phyloP scores from a whole-genome alignment of 2,888 invertebrate genomes.

The Ypsolopha sequella region DNA sequence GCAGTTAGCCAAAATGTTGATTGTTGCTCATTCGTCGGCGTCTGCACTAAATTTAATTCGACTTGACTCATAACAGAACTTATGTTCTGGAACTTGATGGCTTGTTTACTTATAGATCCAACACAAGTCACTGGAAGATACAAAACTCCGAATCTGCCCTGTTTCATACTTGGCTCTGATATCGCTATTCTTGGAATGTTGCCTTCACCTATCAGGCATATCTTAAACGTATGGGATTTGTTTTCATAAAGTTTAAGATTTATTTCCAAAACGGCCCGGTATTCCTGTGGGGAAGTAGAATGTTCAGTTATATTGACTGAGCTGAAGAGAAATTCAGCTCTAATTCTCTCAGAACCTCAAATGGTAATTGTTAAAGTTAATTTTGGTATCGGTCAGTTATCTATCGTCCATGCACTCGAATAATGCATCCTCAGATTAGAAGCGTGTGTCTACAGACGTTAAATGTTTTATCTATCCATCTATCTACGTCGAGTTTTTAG shows the following conservation, averaged over 20 bases:
- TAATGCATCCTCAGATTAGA: too few relatives aligned
- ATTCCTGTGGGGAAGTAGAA: conserved; percentile 30
- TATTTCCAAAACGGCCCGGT: conserved; percentile 53
- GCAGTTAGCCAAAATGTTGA: neutral
- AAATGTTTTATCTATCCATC: too few relatives aligned
- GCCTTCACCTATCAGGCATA: conserved; percentile 58
- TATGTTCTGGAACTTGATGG: conserved; percentile 46
- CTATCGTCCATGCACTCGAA: too few relatives aligned
- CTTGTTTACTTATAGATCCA: conserved; percentile 36
- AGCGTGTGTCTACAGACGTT: too few relatives aligned
- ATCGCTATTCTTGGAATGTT: conserved; percentile 51
- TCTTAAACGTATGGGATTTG: conserved; percentile 45
- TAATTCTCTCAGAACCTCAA: neutral
- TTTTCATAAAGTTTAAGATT: conserved; percentile 48
- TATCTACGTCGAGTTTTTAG: too few relatives aligned
- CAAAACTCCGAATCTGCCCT: conserved; percentile 29
- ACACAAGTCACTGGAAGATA: conserved; percentile 53
- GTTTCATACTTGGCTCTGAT: conserved; percentile 30
- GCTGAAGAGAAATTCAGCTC: conserved; percentile 12
- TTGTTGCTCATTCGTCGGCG: neutral
- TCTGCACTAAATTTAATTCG: conserved; percentile 24
- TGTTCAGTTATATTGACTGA: too few relatives aligned
- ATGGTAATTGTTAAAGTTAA: neutral
- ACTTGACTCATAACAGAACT: conserved; percentile 38
- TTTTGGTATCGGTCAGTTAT: too few relatives aligned